phyloP scores from a whole-genome alignment of 2,888 invertebrate genomes.

The Ryuthela nishihirai region DNA sequence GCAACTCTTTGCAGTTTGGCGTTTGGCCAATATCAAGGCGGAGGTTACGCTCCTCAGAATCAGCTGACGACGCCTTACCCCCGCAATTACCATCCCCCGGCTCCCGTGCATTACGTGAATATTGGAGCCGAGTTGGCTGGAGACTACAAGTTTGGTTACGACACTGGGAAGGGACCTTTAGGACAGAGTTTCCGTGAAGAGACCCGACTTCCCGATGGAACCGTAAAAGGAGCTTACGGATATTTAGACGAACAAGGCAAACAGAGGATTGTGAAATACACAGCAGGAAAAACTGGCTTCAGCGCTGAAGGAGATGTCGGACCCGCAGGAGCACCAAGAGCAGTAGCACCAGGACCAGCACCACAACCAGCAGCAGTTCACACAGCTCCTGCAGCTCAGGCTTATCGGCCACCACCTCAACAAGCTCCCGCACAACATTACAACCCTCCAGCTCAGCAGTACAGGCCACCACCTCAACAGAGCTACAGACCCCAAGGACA shows the following conservation, averaged over 20 bases:
- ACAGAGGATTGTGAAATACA: constrained; percentile 41
- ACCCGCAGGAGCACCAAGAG: constrained; percentile 8
- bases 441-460: constrained; percentile 8
- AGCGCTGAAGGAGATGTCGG: constrained; percentile 40
- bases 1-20: constrained; percentile 5
- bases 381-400: constrained; percentile 17
- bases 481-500: constrained; percentile 22
- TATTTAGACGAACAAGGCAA: constrained; percentile 41
- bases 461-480: constrained; percentile 5
- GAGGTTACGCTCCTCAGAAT: constrained; percentile 10
- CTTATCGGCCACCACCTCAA: constrained; percentile 12
- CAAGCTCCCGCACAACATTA: constrained; percentile 5
- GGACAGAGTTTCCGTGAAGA: constrained; percentile 44
- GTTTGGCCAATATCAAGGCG: constrained; percentile 15
- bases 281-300: constrained; percentile 42
- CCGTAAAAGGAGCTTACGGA: constrained; percentile 44
- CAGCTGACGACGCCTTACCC: constrained; percentile 13
- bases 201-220: constrained; percentile 42
- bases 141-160: constrained; percentile 44
- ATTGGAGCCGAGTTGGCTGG: constrained; percentile 41
- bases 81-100: constrained; percentile 39
- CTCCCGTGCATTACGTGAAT: constrained; percentile 42
- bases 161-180: constrained; percentile 41
- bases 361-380: constrained; percentile 6
- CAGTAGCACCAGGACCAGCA: constrained; percentile 27